Evolutionary conservation across 2,888 invertebrate species (phyloP).

Genomic region (Conus canariensis): DNA sequence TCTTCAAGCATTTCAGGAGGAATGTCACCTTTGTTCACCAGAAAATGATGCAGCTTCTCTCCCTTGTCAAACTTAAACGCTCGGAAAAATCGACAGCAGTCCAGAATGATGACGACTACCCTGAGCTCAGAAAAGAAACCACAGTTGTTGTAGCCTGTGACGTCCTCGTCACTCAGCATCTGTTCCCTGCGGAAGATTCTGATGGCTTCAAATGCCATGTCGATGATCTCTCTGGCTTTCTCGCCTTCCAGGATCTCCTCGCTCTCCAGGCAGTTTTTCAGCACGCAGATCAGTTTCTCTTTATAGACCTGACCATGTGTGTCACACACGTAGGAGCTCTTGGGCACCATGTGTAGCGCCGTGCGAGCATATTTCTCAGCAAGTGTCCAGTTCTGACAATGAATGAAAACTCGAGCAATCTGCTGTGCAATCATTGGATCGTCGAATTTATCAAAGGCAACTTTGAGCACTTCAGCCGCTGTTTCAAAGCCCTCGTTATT

Average conservation of each 20-base stretch:
- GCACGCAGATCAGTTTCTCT: conserved; percentile 50
- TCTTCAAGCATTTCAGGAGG: conserved; percentile 37
- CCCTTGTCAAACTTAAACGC: conserved; percentile 38
- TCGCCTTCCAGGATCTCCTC: conserved; percentile 45
- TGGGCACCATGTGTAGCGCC: conserved; percentile 52
- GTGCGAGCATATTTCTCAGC: conserved; percentile 58
- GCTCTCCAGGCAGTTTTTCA: conserved; percentile 37
- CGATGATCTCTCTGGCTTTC: conserved; percentile 51
- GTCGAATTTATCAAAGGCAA: conserved; percentile 54
- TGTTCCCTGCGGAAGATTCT: conserved; percentile 58
- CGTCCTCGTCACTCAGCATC: conserved; percentile 53
- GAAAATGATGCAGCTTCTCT: conserved; percentile 48
- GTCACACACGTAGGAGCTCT: conserved; percentile 64
- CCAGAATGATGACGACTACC: conserved; percentile 53
- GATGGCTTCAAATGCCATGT: conserved; percentile 52
- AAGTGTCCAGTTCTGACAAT: conserved; percentile 56
- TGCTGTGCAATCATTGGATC: conserved; percentile 69
- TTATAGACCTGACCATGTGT: conserved; percentile 65
- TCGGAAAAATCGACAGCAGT: conserved; percentile 50
- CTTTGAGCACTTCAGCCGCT: conserved; percentile 57
- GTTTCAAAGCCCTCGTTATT: conserved; percentile 53
- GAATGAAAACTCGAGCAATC: conserved; percentile 61
- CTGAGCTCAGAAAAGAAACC: conserved; percentile 59
- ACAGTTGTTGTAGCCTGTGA: conserved; percentile 54
- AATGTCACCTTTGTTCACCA: conserved; percentile 46